These are phyloP conservation scores for Anticlea derivata DNA, from an alignment of 2,888 invertebrate genomes.

Conservation along the genomic window DNA sequence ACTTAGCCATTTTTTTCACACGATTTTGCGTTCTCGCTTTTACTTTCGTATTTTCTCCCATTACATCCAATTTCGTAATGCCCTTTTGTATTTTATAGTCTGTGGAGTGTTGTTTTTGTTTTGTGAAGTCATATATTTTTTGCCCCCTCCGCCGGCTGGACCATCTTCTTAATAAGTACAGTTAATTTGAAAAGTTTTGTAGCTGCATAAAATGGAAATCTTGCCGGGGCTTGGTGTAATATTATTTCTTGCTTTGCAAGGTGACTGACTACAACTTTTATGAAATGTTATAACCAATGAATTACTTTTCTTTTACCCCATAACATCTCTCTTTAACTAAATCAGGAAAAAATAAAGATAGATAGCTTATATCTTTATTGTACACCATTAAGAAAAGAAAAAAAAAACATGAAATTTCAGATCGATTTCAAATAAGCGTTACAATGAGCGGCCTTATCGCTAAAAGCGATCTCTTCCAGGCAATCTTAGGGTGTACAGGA, in stretches of 20 bases:
- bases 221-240: not conserved
- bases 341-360: too few relatives aligned
- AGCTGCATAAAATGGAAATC: constrained; percentile 4
- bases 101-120: constrained; percentile 35
- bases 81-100: constrained; percentile 41
- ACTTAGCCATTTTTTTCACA: constrained; percentile 25
- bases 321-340: too few relatives aligned
- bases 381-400: too few relatives aligned
- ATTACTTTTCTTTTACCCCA: too few relatives aligned
- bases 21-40: constrained; percentile 28
- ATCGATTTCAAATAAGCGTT: too few relatives aligned
- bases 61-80: constrained; percentile 43
- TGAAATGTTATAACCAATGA: too few relatives aligned
- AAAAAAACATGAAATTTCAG: too few relatives aligned
- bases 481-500: too few relatives aligned
- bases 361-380: too few relatives aligned
- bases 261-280: too few relatives aligned
- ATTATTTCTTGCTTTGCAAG: constrained; percentile 1
- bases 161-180: constrained; percentile 23
- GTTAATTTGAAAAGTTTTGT: constrained; percentile 25
- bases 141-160: constrained; percentile 10
- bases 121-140: constrained; percentile 37
- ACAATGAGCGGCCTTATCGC: too few relatives aligned
- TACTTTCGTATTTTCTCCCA: constrained; percentile 41
- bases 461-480: too few relatives aligned